These are phyloP conservation scores for Variabilichromis moorii DNA, from an alignment of 2,113 vertebrate species.

Conservation along the genomic window DNA sequence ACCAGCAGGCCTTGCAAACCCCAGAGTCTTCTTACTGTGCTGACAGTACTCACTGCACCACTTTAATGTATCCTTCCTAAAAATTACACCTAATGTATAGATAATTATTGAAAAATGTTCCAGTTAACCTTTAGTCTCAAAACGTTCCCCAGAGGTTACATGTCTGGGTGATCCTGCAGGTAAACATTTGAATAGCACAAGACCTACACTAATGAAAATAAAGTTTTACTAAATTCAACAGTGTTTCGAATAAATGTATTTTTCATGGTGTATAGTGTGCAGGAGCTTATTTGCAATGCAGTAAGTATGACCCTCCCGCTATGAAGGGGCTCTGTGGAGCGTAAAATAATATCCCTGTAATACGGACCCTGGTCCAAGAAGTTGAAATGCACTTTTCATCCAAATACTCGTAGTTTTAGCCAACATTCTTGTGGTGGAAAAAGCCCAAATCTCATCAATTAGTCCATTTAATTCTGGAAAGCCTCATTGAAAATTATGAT, in stretches of 20 bases:
- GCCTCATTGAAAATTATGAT: not conserved
- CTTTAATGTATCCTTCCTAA: not conserved
- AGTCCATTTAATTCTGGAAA: not conserved
- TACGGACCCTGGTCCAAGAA: not conserved
- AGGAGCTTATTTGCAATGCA: not conserved
- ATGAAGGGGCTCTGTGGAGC: not conserved
- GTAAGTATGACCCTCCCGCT: fast-evolving
- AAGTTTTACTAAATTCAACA: not conserved
- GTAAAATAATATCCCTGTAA: not conserved
- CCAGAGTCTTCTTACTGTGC: not conserved
- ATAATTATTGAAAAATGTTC: not conserved
- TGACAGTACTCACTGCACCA: not conserved
- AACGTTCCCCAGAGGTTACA: not conserved
- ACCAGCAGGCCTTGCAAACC: not conserved
- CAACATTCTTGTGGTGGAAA: not conserved
- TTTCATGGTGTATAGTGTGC: fast-evolving
- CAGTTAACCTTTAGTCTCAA: not conserved
- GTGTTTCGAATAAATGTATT: not conserved
- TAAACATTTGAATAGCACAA: not conserved
- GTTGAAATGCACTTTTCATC: not conserved
- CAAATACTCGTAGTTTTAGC: not conserved
- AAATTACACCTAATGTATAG: not conserved
- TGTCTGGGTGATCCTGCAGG: not conserved
- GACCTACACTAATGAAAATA: not conserved
- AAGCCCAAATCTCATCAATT: not conserved